Percentiles rank a stretch among this genome's conserved stretches.
Evolutionary conservation across 2,888 invertebrate genomes (phyloP).

Genomic region (Ichneumon xanthorius): DNA sequence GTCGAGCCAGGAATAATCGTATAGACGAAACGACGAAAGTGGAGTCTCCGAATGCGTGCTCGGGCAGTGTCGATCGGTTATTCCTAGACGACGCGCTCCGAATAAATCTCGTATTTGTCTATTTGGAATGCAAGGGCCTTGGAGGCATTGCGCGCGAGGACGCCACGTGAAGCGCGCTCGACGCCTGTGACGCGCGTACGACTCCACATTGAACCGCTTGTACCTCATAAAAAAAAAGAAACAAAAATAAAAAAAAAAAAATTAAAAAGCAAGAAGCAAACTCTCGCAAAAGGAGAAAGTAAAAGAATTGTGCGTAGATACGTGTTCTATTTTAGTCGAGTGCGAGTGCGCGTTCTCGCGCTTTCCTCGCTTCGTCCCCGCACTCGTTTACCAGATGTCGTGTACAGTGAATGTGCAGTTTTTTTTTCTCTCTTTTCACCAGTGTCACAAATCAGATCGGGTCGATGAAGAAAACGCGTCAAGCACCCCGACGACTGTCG

Average conservation of each 20-base stretch:
- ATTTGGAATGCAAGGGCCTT: constrained; percentile 70
- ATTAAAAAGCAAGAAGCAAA: neutral
- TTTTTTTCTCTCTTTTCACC: neutral
- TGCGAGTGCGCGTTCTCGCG: neutral
- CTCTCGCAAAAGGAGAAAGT: constrained; percentile 13
- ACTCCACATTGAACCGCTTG: neutral
- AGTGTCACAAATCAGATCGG: constrained; percentile 1
- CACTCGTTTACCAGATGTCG: constrained; percentile 1
- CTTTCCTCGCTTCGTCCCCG: constrained; percentile 12
- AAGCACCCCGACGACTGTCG: neutral
- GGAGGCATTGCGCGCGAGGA: constrained; percentile 31
- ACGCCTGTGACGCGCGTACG: neutral
- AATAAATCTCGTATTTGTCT: constrained; percentile 73
- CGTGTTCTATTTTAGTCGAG: constrained; percentile 24
- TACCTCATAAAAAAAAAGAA: neutral
- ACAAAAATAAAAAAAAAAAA: constrained; percentile 2
- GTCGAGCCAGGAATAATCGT: neutral
- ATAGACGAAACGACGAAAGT: neutral
- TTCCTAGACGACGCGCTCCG: constrained; percentile 74
- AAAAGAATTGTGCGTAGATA: constrained; percentile 8
- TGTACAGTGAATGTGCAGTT: neutral
- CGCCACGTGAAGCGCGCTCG: constrained; percentile 6
- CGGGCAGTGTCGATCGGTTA: constrained; percentile 69
- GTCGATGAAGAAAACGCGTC: constrained; percentile 6
- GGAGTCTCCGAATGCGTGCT: constrained; percentile 4